A percentile compares a stretch with the other conserved stretches of the same genome.
These are phyloP conservation scores for Styela plicata DNA, from an alignment of 23 tunicate genomes.

Conservation along the genomic window DNA sequence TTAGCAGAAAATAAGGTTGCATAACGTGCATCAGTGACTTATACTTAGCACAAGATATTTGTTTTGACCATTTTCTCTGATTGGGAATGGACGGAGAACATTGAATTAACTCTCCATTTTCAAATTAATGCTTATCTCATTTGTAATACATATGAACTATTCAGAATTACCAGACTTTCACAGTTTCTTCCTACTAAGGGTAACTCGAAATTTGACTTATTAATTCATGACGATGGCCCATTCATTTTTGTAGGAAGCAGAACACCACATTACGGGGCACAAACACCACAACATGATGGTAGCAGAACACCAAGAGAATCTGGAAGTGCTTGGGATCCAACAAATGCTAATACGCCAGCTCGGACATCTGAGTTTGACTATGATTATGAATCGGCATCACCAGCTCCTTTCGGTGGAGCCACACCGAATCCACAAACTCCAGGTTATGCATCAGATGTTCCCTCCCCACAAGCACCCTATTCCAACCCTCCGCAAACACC, in stretches of 20 bases:
- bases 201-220: no score
- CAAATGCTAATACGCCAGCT: constrained; percentile 83
- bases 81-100: no score
- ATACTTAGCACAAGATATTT: no score
- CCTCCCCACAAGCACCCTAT: constrained; percentile 68
- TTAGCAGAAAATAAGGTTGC: not conserved
- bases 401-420: constrained; percentile 73
- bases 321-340: constrained; percentile 97
- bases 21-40: not conserved
- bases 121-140: no score
- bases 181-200: no score
- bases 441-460: constrained; percentile 62
- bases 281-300: constrained; percentile 97
- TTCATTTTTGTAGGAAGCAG: constrained; percentile 59
- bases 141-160: no score
- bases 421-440: constrained; percentile 95
- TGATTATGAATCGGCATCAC: constrained; percentile 84
- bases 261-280: constrained; percentile 95
- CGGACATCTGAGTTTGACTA: constrained; percentile 74
- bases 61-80: no score
- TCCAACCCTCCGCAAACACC: constrained; percentile 84
- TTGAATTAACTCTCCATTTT: no score
- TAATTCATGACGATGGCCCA: no score
- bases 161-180: no score
- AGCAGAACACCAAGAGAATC: constrained; percentile 91